phyloP scores from a whole-genome alignment of 2,113 vertebrate species.

The Myrmophylax atrothorax region DNA sequence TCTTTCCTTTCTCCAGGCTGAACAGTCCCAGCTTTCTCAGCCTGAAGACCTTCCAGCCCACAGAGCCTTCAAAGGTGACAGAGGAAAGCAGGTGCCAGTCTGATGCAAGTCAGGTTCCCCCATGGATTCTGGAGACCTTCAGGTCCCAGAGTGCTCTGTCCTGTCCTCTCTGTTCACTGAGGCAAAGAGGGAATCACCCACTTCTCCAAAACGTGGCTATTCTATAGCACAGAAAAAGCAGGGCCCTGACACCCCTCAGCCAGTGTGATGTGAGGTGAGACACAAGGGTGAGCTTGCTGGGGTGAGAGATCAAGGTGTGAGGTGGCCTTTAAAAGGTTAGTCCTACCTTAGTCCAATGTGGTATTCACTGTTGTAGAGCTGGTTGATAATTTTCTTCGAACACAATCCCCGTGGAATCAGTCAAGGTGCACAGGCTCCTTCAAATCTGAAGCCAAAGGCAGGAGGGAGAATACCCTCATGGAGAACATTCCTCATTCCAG shows the following conservation, averaged over 20 bases:
- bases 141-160: background rate
- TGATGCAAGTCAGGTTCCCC: fast-evolving
- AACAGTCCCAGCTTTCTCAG: background rate
- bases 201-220: background rate
- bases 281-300: background rate
- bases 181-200: background rate
- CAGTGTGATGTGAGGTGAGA: too few relatives aligned
- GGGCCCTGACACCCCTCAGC: background rate
- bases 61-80: background rate
- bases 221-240: background rate
- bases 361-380: constrained; percentile 81
- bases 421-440: constrained; percentile 67
- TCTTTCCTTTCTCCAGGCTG: too few relatives aligned
- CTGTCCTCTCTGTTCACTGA: background rate
- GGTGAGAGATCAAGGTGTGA: background rate
- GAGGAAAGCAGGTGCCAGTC: background rate
- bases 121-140: background rate
- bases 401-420: constrained; percentile 79
- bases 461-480: constrained; percentile 1
- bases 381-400: constrained; percentile 85
- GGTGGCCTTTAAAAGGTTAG: background rate
- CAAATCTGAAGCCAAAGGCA: constrained; percentile 66
- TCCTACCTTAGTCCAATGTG: constrained; percentile 87
- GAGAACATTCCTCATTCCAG: constrained; percentile 19
- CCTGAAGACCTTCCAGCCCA: background rate